Evolutionary conservation across 2,113 vertebrate genomes (phyloP).

Genomic region (Oceanodroma tethys): DNA sequence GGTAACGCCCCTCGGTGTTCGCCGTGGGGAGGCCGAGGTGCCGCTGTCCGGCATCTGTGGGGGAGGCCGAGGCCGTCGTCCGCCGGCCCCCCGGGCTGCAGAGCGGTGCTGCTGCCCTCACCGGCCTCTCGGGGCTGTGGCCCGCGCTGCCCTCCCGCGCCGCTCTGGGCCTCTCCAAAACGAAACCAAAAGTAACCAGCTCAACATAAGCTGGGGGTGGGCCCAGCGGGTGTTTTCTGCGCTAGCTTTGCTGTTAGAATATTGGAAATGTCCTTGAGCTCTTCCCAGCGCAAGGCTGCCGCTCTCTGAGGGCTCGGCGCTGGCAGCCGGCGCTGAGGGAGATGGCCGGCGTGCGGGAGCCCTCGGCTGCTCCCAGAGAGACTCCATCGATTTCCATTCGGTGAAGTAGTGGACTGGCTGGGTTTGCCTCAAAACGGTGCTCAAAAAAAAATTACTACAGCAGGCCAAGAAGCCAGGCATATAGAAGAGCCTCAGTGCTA

Average conservation of each 20-base stretch:
- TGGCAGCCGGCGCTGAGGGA: accelerated
- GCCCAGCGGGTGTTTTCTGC: accelerated
- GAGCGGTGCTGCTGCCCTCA: neutral
- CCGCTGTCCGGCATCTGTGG: accelerated
- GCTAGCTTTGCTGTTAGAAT: too few relatives aligned
- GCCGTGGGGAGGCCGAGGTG: neutral
- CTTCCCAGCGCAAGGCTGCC: accelerated
- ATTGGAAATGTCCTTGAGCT: accelerated
- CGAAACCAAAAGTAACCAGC: too few relatives aligned
- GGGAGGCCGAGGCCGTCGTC: neutral
- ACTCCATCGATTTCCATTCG: accelerated
- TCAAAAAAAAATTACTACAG: accelerated
- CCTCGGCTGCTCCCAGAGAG: neutral
- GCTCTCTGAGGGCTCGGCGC: neutral
- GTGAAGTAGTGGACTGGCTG: neutral
- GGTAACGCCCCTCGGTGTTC: too few relatives aligned
- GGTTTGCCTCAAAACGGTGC: accelerated
- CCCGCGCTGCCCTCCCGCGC: neutral
- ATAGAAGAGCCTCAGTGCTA: neutral
- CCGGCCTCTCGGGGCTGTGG: too few relatives aligned
- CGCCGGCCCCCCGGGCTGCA: accelerated
- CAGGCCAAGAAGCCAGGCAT: neutral
- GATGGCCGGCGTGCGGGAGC: accelerated
- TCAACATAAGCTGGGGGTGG: accelerated
- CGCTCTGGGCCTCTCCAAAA: too few relatives aligned